phyloP scores from a whole-genome alignment of 2,113 vertebrate species.

The Sterrhoptilus dennistouni region DNA sequence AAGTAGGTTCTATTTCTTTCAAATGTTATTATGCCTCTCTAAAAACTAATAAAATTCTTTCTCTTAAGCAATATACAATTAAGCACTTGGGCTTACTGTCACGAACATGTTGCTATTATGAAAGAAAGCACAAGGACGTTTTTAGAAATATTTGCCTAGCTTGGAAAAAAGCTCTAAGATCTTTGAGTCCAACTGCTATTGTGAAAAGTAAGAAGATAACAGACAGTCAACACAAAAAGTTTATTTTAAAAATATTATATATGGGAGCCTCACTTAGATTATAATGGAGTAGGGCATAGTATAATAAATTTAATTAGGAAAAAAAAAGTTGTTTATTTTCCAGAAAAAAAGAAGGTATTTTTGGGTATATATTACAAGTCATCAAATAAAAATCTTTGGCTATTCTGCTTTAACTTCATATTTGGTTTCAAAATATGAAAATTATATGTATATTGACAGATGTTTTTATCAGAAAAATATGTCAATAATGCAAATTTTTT shows the following conservation, averaged over 20 bases:
- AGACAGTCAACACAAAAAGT: not conserved
- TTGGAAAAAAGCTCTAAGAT: not conserved
- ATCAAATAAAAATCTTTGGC: not conserved
- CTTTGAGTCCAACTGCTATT: not conserved
- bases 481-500: not conserved
- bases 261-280: not conserved
- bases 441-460: not conserved
- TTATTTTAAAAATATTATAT: not conserved
- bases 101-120: not conserved
- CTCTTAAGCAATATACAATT: not conserved
- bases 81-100: not conserved
- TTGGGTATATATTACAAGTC: not conserved
- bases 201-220: not conserved
- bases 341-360: not conserved
- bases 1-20: not conserved
- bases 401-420: not conserved
- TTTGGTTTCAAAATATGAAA: not conserved
- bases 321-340: not conserved
- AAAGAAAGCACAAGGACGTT: not conserved
- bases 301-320: not conserved
- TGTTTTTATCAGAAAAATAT: not conserved
- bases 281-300: not conserved
- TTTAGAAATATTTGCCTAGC: not conserved
- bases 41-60: not conserved
- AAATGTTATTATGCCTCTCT: not conserved